A percentile compares a stretch with the other conserved stretches of the same genome.
Conservation (phyloP, 1,140 invertebrate genomes). For the Odontomachus brunneus region DNA sequence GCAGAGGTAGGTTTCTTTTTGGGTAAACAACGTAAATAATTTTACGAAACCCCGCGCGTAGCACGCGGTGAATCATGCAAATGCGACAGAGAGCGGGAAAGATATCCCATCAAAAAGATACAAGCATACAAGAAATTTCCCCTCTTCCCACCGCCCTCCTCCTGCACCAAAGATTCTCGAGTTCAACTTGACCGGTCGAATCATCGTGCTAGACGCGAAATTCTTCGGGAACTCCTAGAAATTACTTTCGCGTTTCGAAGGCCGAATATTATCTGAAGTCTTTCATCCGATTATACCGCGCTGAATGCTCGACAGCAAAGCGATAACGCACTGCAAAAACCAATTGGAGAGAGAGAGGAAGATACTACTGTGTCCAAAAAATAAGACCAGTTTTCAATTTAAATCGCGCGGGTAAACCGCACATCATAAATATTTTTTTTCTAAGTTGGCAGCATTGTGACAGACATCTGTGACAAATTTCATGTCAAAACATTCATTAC, state of each 20-base stretch:
- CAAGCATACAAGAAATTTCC: slow-evolving; percentile 17
- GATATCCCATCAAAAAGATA: not conserved
- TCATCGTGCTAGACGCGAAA: slow-evolving; percentile 4
- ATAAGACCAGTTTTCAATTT: no score
- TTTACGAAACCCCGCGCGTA: not conserved
- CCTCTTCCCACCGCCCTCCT: no score
- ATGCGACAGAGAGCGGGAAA: not conserved
- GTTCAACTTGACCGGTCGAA: not conserved
- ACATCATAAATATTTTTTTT: no score
- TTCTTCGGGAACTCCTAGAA: not conserved
- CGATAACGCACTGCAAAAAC: not conserved
- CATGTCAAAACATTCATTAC: no score
- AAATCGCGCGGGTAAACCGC: no score
- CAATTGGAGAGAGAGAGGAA: slow-evolving; percentile 8
- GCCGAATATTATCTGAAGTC: slow-evolving; percentile 20
- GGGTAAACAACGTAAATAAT: not conserved
- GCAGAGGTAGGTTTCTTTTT: no score
- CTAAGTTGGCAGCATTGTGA: no score
- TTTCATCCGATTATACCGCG: slow-evolving; percentile 11
- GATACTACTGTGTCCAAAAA: no score
- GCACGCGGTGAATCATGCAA: slow-evolving; percentile 8
- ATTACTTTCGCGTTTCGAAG: slow-evolving; percentile 24
- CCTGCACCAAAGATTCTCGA: no score
- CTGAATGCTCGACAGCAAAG: not conserved
- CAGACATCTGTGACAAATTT: no score